Evolutionary conservation across 92 coral and sea anemone species (phyloP).

Genomic region (Zoanthus sansibaricus): DNA sequence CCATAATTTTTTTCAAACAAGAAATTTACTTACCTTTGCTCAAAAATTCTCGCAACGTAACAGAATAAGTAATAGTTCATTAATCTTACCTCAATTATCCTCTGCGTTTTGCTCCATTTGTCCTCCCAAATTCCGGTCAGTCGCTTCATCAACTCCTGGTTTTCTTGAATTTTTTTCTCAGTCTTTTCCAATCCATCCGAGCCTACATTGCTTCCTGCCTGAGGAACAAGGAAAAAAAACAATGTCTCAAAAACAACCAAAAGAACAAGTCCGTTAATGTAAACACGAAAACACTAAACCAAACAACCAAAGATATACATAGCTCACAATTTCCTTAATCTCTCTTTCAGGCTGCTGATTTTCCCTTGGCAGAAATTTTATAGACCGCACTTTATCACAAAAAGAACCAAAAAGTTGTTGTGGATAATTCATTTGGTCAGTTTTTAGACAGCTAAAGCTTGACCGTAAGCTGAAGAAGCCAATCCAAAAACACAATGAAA

Average conservation of each 20-base stretch:
- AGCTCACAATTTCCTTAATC: not conserved
- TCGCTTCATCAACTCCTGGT: conserved; percentile 91
- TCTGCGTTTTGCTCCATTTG: conserved; percentile 96
- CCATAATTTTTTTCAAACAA: conserved; percentile 13
- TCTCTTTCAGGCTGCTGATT: conserved; percentile 8
- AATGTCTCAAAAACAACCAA: not conserved
- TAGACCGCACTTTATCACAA: conserved; percentile 19
- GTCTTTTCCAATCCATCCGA: conserved; percentile 71
- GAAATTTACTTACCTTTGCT: conserved; percentile 12
- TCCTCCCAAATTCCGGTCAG: conserved; percentile 99
- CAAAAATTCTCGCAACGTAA: not conserved
- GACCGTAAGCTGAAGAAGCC: conserved; percentile 11
- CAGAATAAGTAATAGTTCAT: too few relatives aligned
- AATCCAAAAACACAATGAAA: conserved; percentile 35
- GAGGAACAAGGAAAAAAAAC: conserved; percentile 14
- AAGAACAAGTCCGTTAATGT: not conserved
- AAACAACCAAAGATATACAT: not conserved
- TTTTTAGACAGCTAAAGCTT: not conserved
- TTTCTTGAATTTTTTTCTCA: conserved; percentile 92
- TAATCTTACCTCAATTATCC: conserved; percentile 86
- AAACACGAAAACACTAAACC: not conserved
- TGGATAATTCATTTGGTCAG: conserved; percentile 25
- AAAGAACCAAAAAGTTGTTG: conserved; percentile 42
- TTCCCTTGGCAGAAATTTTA: not conserved
- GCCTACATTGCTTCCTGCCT: conserved; percentile 63